Evolutionary conservation across 2,888 invertebrate species (phyloP).

Genomic region (Steinernema carpocapsae): DNA sequence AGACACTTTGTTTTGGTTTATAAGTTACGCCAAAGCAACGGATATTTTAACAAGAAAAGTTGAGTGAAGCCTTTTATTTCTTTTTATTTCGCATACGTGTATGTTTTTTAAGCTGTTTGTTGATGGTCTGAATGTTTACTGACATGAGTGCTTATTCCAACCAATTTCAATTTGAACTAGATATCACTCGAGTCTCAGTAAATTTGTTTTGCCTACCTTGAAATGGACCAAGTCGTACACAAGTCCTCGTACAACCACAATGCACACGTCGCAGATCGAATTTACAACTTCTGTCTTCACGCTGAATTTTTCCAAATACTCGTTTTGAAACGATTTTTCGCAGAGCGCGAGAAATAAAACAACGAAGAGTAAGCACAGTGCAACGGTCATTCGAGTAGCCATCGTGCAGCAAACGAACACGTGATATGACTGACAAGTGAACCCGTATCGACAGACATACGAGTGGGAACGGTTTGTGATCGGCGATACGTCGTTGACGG

Average conservation of each 20-base stretch:
- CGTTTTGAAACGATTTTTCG: background rate
- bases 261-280: constrained; percentile 20
- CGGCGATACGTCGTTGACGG: background rate
- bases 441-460: too few species aligned
- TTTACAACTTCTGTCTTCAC: background rate
- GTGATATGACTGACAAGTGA: background rate
- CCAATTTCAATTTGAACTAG: too few species aligned
- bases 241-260: background rate
- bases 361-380: background rate
- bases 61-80: too few species aligned
- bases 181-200: too few species aligned
- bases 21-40: too few species aligned
- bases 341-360: background rate
- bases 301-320: background rate
- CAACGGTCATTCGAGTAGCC: background rate
- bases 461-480: background rate
- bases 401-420: background rate
- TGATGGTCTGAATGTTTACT: too few species aligned
- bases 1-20: too few species aligned
- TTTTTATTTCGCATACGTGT: too few species aligned
- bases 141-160: too few species aligned
- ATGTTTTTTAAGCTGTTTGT: too few species aligned
- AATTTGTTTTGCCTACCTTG: too few species aligned
- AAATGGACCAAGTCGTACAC: constrained; percentile 27
- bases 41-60: too few species aligned